A percentile compares a stretch with the other conserved stretches of the same genome.
Conservation (phyloP, 2,113 vertebrate genomes). For the Osmerus eperlanus region DNA sequence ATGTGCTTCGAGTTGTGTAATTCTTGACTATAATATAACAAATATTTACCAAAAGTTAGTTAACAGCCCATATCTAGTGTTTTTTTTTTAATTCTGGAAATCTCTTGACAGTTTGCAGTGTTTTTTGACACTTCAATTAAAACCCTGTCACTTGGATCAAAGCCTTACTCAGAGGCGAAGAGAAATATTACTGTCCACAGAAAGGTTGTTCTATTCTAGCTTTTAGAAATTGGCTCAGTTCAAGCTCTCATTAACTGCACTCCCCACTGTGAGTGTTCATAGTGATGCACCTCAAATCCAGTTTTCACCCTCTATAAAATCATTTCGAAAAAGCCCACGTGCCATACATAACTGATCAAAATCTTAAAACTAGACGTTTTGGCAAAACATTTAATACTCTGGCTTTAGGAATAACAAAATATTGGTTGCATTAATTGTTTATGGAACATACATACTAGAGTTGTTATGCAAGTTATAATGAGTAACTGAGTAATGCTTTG, state of each 20-base stretch:
- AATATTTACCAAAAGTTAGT: no score
- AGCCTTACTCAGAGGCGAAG: background rate
- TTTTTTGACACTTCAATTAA: slow-evolving; percentile 25
- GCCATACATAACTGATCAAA: background rate
- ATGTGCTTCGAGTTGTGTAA: no score
- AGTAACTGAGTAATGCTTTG: background rate
- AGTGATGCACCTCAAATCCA: background rate
- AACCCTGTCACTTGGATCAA: slow-evolving; percentile 10
- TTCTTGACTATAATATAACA: no score
- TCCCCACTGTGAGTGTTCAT: background rate
- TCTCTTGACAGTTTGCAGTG: slow-evolving; percentile 2
- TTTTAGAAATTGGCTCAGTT: background rate
- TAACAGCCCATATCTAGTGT: no score
- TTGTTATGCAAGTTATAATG: background rate
- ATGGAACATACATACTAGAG: background rate
- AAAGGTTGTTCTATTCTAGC: background rate
- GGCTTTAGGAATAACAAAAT: background rate
- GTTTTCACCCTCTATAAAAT: background rate
- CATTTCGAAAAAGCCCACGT: background rate
- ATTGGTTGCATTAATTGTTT: background rate
- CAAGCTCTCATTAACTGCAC: background rate
- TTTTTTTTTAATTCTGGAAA: no score
- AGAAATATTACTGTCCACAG: background rate
- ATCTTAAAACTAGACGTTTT: background rate
- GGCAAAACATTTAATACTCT: background rate